Percentiles rank a stretch among this genome's conserved stretches.
Evolutionary conservation across 2,888 invertebrate genomes (phyloP).

Genomic region (Caenorhabditis sp.): DNA sequence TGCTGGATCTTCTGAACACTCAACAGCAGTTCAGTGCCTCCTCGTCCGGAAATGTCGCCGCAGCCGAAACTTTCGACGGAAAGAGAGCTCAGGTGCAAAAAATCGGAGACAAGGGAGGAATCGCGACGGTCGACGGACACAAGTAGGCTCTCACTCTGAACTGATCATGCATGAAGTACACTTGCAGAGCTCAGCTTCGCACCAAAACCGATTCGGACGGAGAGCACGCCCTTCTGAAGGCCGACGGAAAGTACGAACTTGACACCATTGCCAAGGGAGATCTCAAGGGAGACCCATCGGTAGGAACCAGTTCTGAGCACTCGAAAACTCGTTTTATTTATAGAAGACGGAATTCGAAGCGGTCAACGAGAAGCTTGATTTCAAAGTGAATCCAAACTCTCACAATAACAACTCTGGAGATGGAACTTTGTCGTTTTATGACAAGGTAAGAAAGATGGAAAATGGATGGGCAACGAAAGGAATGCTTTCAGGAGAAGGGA

Average conservation of each 20-base stretch:
- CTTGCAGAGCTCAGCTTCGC: constrained; percentile 74
- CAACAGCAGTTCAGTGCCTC: constrained; percentile 64
- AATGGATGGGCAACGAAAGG: too few relatives aligned
- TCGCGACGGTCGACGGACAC: constrained; percentile 77
- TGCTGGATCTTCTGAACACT: constrained; percentile 73
- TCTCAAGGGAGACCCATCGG: constrained; percentile 68
- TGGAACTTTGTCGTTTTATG: constrained; percentile 71
- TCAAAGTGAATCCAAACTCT: constrained; percentile 72
- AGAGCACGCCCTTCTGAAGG: constrained; percentile 76
- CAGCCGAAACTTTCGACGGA: constrained; percentile 77
- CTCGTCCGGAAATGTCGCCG: constrained; percentile 75
- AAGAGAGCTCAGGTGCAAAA: constrained; percentile 78
- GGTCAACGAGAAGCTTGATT: constrained; percentile 75
- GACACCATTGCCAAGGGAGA: constrained; percentile 76
- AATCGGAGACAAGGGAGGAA: constrained; percentile 78
- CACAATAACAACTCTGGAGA: constrained; percentile 74
- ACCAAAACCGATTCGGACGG: constrained; percentile 70
- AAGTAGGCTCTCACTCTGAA: constrained; percentile 63
- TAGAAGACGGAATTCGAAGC: constrained; percentile 75
- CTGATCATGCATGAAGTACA: too few relatives aligned
- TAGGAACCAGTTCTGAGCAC: not conserved
- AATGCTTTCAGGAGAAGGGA: constrained; percentile 71
- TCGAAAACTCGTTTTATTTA: constrained; percentile 12
- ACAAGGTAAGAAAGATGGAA: constrained; percentile 71
- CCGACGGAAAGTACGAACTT: constrained; percentile 78